Evolutionary conservation across 2,113 vertebrate species (phyloP), one percentile per base, ranked within the genome.

Genomic region (Oreotrochilus melanogaster): DNA sequence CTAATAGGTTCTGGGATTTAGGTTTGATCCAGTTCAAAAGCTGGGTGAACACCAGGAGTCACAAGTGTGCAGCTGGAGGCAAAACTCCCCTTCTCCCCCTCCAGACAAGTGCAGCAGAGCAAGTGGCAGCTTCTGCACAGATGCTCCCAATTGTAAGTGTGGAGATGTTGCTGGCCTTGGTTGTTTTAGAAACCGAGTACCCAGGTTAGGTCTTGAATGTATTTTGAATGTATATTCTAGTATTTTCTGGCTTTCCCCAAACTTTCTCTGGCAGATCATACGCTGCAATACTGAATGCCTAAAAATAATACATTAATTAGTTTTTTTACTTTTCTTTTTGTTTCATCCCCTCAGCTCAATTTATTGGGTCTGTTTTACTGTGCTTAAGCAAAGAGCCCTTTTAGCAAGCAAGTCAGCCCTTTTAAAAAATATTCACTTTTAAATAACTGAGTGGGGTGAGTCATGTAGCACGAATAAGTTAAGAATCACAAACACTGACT

Each of bases 401-500:
- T 91, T 48, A 61, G 30, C 24, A 14, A 78, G 33, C 19, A 53
- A 91, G 42, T 33, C 51, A 42, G 61, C 60, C 19, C 47, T 88
- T 91, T 57, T 27, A 54, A 91, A 95, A 97, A 82, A 88, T 39
- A 28, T 19, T 72, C 28, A 28, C 39, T 81, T 92, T 57, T 88
- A 87, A 96, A 92, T 93, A 94, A 78, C 85, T 90, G 47, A 93
- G 78, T 28, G 51, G 50, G 18, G 13, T 95, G 70, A 97, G 73
- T 95, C 92, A 89, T 61, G 27, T 37, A 51, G 51, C 50, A 93
- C 47, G 35, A 89, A 57, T 93, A 93, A 96, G 28, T 61, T 56
- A 76, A 56, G 74, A 96, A 86, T 66, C 65, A 83, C 84, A 86
- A 86, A 84, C 78, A 66, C 50, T 72, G 80, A 73, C 89, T 82